Evolutionary conservation across 2,888 invertebrate species (phyloP).

Genomic region (Lycocerus yunnanus): DNA sequence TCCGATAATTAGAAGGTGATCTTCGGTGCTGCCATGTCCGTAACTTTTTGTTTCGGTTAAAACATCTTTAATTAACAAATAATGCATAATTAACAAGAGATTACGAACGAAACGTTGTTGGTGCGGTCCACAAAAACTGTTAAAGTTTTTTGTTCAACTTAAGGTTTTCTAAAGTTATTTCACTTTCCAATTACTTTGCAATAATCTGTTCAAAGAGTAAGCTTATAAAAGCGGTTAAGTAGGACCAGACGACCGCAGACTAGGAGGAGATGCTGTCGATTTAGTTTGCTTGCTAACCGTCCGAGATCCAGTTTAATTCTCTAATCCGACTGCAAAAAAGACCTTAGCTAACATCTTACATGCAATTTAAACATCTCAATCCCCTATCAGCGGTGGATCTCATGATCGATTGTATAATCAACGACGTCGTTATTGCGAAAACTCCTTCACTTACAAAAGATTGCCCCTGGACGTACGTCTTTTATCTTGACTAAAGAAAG

Average conservation of each 20-base stretch:
- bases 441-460: conserved; percentile 39
- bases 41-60: neutral
- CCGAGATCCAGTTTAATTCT: conserved; percentile 42
- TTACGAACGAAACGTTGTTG: neutral
- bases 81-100: neutral
- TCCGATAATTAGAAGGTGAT: neutral
- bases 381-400: conserved; percentile 46
- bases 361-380: conserved; percentile 48
- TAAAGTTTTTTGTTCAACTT: neutral
- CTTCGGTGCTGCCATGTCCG: no score
- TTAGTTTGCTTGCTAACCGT: conserved; percentile 34
- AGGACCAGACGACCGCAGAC: conserved; percentile 15
- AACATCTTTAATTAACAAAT: neutral
- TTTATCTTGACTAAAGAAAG: conserved; percentile 39
- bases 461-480: conserved; percentile 43
- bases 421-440: conserved; percentile 44
- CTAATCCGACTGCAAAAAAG: conserved; percentile 43
- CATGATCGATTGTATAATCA: conserved; percentile 48
- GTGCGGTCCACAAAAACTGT: neutral
- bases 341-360: conserved; percentile 44
- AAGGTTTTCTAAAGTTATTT: conserved; percentile 11
- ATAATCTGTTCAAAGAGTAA: conserved; percentile 9
- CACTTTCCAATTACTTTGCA: conserved; percentile 18
- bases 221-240: conserved; percentile 23
- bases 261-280: conserved; percentile 26